Base-by-base conservation (phyloP, 2,797 vertebrate genomes). In the Myotis myotis region DNA sequence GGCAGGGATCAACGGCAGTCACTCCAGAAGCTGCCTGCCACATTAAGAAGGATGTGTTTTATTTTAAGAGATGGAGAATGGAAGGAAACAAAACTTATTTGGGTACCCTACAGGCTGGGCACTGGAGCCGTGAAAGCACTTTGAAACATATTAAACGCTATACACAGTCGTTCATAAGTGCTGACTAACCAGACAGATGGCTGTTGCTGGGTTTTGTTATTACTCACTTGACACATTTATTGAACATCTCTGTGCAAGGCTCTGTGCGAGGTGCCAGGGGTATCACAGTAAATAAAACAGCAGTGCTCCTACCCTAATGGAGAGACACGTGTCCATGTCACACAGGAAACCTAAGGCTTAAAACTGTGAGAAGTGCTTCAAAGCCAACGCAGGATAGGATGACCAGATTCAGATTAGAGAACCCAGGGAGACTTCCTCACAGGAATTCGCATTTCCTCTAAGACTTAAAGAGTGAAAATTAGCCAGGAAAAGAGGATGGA, bases 351-450 rank as follows among this genome's bases (percentile, higher is more conserved):
- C 60, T 89, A 87, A 92, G 94, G 62, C 57, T 66, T 79, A 76
- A 47, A 70, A 74, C 30, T 66, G 20, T 91, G 64, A 8, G 36
- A 83, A 95, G 8, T 72, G 76, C 74, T 83, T 87, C 66, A 57
- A 92, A 94, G 47, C 38, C 89, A 96, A 88, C 92, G 51, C 78
- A 84, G 20, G 66, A 55, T 75, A 72, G 12, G 36, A 86, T 86
- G 25, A 60, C 68, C 30, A 72, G 47, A 60, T 74, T 81, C 79
- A 38, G 36, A 41, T 72, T 64, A 78, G 44, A 94, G 53, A 87
- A 74, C 85, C 33, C 47, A 92, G 53, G 23, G 9, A 70, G 74
- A 95, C 33, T 64, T 13, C 23, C 22, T 64, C 16, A 19, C 8
- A 79, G 49, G n/a, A 86, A 86, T 68, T 86, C 94, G 15, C 41